Evolutionary conservation across 2,113 vertebrate genomes (phyloP).

Genomic region (Climacteris rufus): DNA sequence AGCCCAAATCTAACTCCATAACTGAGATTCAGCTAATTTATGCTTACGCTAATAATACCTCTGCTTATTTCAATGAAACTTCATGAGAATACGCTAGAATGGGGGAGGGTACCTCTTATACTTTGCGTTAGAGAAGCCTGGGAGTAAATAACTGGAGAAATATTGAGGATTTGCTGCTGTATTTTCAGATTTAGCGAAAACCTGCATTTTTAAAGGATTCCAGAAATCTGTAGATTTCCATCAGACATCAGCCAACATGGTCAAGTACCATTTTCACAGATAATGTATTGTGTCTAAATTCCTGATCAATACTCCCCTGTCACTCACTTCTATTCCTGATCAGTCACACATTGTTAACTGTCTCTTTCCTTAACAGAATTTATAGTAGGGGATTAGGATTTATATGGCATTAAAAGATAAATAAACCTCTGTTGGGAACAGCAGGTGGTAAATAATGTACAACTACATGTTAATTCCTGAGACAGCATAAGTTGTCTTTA

Average conservation of each 20-base stretch:
- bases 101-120: fast-evolving
- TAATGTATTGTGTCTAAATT: neutral
- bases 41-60: neutral
- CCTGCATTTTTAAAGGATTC: neutral
- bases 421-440: neutral
- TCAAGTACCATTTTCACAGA: neutral
- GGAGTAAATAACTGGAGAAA: neutral
- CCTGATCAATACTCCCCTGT: neutral
- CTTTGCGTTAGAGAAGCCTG: neutral
- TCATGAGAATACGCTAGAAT: neutral
- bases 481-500: neutral
- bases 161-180: neutral
- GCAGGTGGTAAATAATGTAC: neutral
- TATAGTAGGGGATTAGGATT: neutral
- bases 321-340: neutral
- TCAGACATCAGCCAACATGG: neutral
- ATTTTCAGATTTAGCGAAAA: neutral
- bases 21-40: neutral
- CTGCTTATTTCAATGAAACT: neutral
- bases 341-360: neutral
- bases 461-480: neutral
- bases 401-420: neutral
- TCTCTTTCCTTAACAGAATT: neutral
- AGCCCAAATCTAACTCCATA: neutral
- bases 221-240: neutral